Evolutionary conservation across 2,113 vertebrate species (phyloP).

Genomic region (Ophthalmotilapia sp.): DNA sequence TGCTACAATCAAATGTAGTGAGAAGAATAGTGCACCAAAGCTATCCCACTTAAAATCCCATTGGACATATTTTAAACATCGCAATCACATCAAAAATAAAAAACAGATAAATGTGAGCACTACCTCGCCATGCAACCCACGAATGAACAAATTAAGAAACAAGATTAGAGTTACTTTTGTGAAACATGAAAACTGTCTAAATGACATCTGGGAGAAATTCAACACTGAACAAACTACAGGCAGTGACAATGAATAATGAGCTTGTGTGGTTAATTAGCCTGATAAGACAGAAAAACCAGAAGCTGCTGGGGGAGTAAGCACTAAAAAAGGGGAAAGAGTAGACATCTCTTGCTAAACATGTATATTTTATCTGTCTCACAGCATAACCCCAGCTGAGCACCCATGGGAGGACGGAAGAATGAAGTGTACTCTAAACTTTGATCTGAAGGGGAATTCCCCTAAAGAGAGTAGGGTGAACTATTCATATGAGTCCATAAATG

Average conservation of each 20-base stretch:
- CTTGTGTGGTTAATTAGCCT: not conserved
- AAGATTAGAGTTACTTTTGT: not conserved
- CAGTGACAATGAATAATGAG: slow-evolving; percentile 24
- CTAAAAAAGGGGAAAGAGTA: not conserved
- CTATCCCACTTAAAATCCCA: not conserved
- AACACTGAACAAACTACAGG: not conserved
- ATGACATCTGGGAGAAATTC: not conserved
- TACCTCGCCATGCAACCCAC: not conserved
- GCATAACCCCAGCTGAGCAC: not conserved
- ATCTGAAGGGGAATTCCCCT: not conserved
- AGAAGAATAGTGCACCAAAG: not conserved
- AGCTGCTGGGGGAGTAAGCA: not conserved
- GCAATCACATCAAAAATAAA: not conserved
- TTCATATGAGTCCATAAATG: not conserved
- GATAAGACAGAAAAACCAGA: not conserved
- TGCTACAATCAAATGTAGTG: not conserved
- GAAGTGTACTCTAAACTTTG: not conserved
- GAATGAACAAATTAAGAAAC: not conserved
- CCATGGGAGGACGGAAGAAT: not conserved
- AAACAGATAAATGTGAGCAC: not conserved
- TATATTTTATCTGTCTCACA: not conserved
- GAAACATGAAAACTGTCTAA: not conserved
- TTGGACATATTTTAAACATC: not conserved
- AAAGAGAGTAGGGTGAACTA: not conserved
- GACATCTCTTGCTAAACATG: not conserved